Percentiles rank a stretch among this genome's conserved stretches.
Evolutionary conservation across 2,797 vertebrate species (phyloP).

Genomic region (Cetoscarus ocellatus): DNA sequence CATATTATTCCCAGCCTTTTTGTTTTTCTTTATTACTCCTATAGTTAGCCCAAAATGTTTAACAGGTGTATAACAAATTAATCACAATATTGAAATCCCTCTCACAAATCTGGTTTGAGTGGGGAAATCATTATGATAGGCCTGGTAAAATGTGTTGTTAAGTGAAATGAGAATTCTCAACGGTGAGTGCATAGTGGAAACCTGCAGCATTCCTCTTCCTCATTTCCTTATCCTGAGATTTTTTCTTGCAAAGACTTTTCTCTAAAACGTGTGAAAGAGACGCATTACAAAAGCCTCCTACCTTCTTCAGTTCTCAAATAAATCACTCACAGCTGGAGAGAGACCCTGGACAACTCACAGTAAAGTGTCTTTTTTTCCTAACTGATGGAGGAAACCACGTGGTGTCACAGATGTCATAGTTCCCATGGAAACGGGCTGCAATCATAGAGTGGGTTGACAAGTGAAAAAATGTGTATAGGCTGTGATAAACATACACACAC

Average conservation of each 20-base stretch:
- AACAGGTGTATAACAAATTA: background rate
- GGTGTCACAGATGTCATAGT: constrained; percentile 72
- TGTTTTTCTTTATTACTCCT: background rate
- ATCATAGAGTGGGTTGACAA: constrained; percentile 56
- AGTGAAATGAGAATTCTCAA: constrained; percentile 8
- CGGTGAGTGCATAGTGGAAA: constrained; percentile 4
- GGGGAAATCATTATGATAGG: background rate
- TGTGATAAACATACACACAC: constrained; percentile 16
- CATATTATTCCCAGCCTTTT: too few species aligned
- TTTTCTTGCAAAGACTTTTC: constrained; percentile 14
- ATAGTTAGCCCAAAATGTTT: background rate
- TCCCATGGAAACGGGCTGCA: constrained; percentile 79
- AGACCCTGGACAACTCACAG: constrained; percentile 43
- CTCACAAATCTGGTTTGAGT: constrained; percentile 1
- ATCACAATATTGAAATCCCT: background rate
- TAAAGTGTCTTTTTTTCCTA: constrained; percentile 38
- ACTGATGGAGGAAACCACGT: constrained; percentile 51
- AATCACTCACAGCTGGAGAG: constrained; percentile 52
- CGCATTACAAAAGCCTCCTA: constrained; percentile 30
- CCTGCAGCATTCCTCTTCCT: background rate
- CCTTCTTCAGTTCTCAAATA: constrained; percentile 40
- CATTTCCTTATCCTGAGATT: background rate
- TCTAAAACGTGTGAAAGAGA: constrained; percentile 15
- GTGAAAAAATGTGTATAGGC: constrained; percentile 22
- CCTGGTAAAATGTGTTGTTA: background rate